phyloP scores from a whole-genome alignment of 2,113 vertebrate species.

The Willisornis vidua region DNA sequence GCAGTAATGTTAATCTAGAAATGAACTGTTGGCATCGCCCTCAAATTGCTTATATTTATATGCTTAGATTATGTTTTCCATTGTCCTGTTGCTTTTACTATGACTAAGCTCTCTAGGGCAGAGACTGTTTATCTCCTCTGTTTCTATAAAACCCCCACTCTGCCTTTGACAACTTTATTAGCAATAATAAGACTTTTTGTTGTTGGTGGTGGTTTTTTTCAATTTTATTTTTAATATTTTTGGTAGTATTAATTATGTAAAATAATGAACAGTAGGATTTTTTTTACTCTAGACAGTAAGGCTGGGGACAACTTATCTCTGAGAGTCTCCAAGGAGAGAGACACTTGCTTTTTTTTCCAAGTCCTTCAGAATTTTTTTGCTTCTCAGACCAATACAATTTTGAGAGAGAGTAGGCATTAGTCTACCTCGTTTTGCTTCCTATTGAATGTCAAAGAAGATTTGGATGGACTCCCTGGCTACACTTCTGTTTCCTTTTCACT shows the following conservation, averaged over 20 bases:
- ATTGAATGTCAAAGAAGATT: background rate
- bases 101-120: background rate
- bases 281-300: background rate
- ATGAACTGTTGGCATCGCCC: background rate
- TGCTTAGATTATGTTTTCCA: background rate
- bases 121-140: background rate
- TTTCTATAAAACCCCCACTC: background rate
- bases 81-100: background rate
- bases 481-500: background rate
- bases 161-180: background rate
- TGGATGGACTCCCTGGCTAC: background rate
- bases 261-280: background rate
- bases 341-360: background rate
- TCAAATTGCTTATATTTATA: background rate
- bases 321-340: background rate
- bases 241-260: background rate
- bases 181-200: background rate
- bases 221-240: background rate
- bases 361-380: background rate
- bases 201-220: too few relatives aligned
- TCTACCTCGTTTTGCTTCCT: background rate
- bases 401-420: background rate
- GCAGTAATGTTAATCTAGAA: background rate
- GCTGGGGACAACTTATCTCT: background rate
- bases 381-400: background rate